These are phyloP conservation scores for Epinephelus lanceolatus DNA, from an alignment of 2,113 vertebrate species.

Conservation along the genomic window DNA sequence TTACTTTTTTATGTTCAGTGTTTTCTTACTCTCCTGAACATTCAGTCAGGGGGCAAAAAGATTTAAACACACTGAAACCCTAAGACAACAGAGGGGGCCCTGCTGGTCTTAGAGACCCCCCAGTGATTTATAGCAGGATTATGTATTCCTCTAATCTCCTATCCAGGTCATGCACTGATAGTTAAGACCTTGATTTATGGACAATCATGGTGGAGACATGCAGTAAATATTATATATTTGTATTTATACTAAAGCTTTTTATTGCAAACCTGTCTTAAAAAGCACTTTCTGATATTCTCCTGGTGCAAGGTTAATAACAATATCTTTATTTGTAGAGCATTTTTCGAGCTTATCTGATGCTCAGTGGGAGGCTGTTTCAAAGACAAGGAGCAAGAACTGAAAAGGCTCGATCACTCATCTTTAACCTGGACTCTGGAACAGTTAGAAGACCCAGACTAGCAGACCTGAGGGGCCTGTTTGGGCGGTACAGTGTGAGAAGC, in stretches of 20 bases:
- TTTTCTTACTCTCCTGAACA: not conserved
- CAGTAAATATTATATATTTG: conserved; percentile 1
- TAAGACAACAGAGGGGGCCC: conserved; percentile 37
- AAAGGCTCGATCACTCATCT: too few relatives aligned
- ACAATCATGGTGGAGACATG: not conserved
- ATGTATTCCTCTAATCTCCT: conserved; percentile 62
- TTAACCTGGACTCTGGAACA: too few relatives aligned
- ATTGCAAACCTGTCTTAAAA: not conserved
- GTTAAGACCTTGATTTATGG: conserved; percentile 9
- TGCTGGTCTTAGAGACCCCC: not conserved
- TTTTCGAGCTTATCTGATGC: too few relatives aligned
- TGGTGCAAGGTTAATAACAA: not conserved
- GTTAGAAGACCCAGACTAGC: too few relatives aligned
- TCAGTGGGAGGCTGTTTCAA: too few relatives aligned
- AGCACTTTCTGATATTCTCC: not conserved
- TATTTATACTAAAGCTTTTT: not conserved
- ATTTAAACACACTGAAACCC: conserved; percentile 18
- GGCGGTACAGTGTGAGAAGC: too few relatives aligned
- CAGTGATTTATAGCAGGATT: conserved; percentile 56
- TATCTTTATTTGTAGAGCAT: too few relatives aligned
- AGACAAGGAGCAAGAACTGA: too few relatives aligned
- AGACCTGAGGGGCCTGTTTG: too few relatives aligned
- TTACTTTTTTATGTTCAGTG: not conserved
- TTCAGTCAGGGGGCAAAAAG: not conserved
- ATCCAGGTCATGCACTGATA: conserved; percentile 58